Conservation (phyloP, 1,140 invertebrate species). For the Heterodera schachtii region DNA sequence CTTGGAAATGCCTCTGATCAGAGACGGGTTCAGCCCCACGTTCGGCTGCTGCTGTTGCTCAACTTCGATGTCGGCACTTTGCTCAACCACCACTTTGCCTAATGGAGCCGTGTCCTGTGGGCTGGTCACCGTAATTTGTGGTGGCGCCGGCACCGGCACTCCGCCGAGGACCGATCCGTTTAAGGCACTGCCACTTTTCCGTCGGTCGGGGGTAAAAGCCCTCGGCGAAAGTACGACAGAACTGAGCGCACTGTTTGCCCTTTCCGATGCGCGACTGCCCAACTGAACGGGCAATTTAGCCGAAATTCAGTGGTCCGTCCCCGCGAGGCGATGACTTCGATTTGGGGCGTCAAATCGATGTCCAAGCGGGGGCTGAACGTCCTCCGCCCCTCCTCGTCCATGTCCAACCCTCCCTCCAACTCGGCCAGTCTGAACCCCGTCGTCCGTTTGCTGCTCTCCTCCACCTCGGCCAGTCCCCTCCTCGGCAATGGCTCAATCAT, state of each 20-base stretch:
- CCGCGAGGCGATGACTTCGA: background rate
- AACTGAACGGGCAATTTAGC: conserved; percentile 5
- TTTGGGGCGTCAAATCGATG: conserved; percentile 25
- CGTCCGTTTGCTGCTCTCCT: background rate
- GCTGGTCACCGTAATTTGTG: conserved; percentile 22
- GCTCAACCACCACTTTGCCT: background rate
- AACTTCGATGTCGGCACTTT: conserved; percentile 2
- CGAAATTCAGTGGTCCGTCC: background rate
- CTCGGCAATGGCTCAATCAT: background rate
- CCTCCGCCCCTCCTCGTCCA: conserved; percentile 4
- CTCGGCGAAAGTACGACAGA: background rate
- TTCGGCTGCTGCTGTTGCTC: conserved; percentile 11
- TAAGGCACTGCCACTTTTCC: background rate
- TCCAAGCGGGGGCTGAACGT: conserved; percentile 18
- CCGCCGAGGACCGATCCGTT: background rate
- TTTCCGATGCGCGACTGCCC: background rate
- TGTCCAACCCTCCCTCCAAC: background rate
- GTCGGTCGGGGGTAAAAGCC: background rate
- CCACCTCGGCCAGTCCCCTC: background rate
- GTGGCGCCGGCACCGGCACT: conserved; percentile 18
- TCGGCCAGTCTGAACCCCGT: background rate
- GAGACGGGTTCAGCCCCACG: conserved; percentile 11
- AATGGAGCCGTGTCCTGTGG: conserved; percentile 1
- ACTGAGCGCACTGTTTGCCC: background rate
- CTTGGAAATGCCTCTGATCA: conserved; percentile 31